phyloP scores from a whole-genome alignment of 2,888 invertebrate genomes.

The Dryomyza anilis region DNA sequence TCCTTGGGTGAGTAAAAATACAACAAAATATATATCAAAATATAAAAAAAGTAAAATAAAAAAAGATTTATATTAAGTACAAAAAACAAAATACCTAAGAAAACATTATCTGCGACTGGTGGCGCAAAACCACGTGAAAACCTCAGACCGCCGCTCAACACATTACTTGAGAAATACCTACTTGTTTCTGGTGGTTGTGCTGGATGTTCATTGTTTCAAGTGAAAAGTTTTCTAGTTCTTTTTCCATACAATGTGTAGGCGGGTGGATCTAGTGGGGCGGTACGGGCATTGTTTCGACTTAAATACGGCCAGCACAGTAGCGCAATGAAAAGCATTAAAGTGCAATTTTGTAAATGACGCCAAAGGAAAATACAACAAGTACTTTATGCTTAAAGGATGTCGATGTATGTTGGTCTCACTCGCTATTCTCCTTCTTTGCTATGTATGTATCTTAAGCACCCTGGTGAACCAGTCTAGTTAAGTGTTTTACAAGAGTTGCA shows the following conservation, averaged over 20 bases:
- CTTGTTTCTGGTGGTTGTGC: too few relatives aligned
- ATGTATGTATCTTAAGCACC: constrained; percentile 11
- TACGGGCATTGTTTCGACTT: too few relatives aligned
- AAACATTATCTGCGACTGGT: not conserved
- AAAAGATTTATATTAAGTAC: not conserved
- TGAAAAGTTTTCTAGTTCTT: too few relatives aligned
- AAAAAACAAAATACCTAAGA: not conserved
- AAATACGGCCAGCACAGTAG: too few relatives aligned
- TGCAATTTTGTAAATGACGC: constrained; percentile 50
- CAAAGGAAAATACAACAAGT: constrained; percentile 26
- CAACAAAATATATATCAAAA: not conserved
- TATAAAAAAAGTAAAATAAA: not conserved
- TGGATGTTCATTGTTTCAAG: not conserved
- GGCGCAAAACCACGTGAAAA: not conserved
- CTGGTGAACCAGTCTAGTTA: constrained; percentile 21
- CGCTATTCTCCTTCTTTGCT: constrained; percentile 21
- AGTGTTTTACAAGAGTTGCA: constrained; percentile 32
- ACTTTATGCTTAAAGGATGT: too few relatives aligned
- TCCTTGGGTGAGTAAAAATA: constrained; percentile 76
- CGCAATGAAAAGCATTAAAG: constrained; percentile 35
- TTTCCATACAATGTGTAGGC: too few relatives aligned
- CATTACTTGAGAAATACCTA: too few relatives aligned
- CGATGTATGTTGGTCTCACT: constrained; percentile 15
- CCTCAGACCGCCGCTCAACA: not conserved
- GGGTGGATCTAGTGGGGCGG: too few relatives aligned